Evolutionary conservation across 2,888 invertebrate genomes (phyloP).

Genomic region (Drosophila atroscutellata): DNA sequence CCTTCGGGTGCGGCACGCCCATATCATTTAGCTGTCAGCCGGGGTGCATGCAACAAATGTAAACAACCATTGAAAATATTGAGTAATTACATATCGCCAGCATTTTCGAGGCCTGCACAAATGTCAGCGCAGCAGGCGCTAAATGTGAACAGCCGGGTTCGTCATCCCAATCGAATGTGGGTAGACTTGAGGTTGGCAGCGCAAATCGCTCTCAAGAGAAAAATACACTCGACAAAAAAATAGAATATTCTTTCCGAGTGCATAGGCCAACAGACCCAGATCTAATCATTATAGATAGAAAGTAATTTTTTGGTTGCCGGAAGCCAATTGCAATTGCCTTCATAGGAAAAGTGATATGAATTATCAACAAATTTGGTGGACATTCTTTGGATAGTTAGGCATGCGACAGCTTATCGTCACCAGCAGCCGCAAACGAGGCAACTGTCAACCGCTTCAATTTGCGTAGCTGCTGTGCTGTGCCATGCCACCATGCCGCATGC

Average conservation of each 20-base stretch:
- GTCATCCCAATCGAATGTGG: conserved; percentile 17
- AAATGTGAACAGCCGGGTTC: conserved; percentile 35
- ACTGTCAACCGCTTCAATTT: conserved; percentile 68
- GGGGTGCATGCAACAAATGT: conserved; percentile 19
- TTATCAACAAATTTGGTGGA: not conserved
- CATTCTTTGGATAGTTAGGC: not conserved
- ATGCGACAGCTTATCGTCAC: conserved; percentile 5
- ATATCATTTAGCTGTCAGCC: conserved; percentile 35
- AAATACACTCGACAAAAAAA: not conserved
- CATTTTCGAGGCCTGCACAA: conserved; percentile 19
- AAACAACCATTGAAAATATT: conserved; percentile 27
- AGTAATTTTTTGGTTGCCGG: not conserved
- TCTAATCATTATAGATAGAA: not conserved
- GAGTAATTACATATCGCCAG: conserved; percentile 35
- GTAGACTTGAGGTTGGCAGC: conserved; percentile 29
- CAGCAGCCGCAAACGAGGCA: conserved; percentile 8
- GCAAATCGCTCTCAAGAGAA: conserved; percentile 33
- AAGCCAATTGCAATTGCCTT: not conserved
- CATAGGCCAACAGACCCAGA: not conserved
- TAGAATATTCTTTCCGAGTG: not conserved
- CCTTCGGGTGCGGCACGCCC: conserved; percentile 26
- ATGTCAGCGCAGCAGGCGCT: conserved; percentile 13
- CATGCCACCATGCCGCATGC: not conserved
- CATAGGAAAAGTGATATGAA: not conserved
- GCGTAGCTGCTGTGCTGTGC: conserved; percentile 7